A percentile compares a stretch with the other conserved stretches of the same genome.
Conservation (phyloP, 2,888 invertebrate species). For the Globia sparganii region DNA sequence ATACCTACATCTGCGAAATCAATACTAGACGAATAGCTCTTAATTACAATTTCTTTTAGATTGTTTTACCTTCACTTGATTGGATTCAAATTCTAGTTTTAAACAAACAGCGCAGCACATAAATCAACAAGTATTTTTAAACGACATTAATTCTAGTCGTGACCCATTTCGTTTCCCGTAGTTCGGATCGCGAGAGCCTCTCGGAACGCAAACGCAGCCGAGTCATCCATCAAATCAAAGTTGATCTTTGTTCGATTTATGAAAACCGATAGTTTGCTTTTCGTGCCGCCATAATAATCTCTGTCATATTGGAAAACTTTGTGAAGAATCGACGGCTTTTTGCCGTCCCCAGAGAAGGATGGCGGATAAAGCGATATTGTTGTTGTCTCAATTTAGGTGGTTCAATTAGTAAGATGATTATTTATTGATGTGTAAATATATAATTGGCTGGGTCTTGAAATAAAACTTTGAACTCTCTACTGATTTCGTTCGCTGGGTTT, state of each 20-base stretch:
- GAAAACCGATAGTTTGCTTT: slow-evolving; percentile 84
- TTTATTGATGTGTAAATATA: slow-evolving; percentile 14
- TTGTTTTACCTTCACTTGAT: slow-evolving; percentile 28
- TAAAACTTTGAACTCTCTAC: neutral
- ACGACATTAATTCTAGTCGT: slow-evolving; percentile 55
- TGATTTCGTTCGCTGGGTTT: neutral
- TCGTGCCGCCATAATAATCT: slow-evolving; percentile 74
- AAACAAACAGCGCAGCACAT: slow-evolving; percentile 40
- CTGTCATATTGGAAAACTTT: slow-evolving; percentile 80
- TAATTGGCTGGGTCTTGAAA: neutral
- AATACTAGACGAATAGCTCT: slow-evolving; percentile 1
- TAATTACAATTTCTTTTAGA: slow-evolving; percentile 18
- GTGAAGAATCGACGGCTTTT: slow-evolving; percentile 70
- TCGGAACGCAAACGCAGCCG: slow-evolving; percentile 67
- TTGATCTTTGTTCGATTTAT: slow-evolving; percentile 83
- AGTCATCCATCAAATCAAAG: slow-evolving; percentile 83
- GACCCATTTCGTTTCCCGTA: slow-evolving; percentile 49
- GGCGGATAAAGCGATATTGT: slow-evolving; percentile 50
- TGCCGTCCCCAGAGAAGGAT: slow-evolving; percentile 45
- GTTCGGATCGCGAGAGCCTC: slow-evolving; percentile 42
- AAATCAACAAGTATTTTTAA: slow-evolving; percentile 62
- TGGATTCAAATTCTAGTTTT: slow-evolving; percentile 26
- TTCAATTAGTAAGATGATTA: slow-evolving; percentile 57
- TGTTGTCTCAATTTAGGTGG: slow-evolving; percentile 44
- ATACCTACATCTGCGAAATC: neutral